Conservation (phyloP, 92 coral and sea anemone species). For the Porites rus region DNA sequence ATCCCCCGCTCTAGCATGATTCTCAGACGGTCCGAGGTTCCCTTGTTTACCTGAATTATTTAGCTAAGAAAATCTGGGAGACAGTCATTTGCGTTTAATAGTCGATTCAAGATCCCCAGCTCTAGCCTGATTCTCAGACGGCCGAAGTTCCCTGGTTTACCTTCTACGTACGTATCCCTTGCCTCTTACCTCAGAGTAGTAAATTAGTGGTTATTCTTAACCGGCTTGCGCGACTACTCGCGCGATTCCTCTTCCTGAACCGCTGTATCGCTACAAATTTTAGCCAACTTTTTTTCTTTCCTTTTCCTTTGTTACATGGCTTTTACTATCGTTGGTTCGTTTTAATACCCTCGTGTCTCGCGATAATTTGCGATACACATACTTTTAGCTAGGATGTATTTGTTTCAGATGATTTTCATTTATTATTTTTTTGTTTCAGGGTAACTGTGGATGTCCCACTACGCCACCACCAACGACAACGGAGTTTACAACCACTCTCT, state of each 20-base stretch:
- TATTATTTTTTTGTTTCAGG: neutral
- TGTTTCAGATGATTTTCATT: neutral
- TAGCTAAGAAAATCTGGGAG: no score
- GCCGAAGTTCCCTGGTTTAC: neutral
- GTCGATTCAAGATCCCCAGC: no score
- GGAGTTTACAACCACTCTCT: neutral
- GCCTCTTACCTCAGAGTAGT: neutral
- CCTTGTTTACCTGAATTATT: neutral
- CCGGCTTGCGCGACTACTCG: constrained; percentile 2
- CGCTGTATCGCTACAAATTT: neutral
- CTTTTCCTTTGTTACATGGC: constrained; percentile 1
- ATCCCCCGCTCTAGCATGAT: neutral
- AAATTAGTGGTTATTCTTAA: neutral
- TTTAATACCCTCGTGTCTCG: constrained; percentile 2
- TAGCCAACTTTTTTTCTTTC: constrained; percentile 1
- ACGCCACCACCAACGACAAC: constrained; percentile 26
- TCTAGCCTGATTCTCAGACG: no score
- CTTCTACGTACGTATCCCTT: neutral
- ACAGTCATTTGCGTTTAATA: no score
- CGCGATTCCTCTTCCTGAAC: neutral
- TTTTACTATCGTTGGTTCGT: neutral
- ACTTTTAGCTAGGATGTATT: neutral
- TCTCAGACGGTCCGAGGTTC: neutral
- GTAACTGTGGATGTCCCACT: constrained; percentile 17
- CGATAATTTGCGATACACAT: neutral